Percentiles rank a stretch among this genome's conserved stretches.
Evolutionary conservation across 2,888 invertebrate genomes (phyloP).

Genomic region (Gymnosoma rotundatum): DNA sequence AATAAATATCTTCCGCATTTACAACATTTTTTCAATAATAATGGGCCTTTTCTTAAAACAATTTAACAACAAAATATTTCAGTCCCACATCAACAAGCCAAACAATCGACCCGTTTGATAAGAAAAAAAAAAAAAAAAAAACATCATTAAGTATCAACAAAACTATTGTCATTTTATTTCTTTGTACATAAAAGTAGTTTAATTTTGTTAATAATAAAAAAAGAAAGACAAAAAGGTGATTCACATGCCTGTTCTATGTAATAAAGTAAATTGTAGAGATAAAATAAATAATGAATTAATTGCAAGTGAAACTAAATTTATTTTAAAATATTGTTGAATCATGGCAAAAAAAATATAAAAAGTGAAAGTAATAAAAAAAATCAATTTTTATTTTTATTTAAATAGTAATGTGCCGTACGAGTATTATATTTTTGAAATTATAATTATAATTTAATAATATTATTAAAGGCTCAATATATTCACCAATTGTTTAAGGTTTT

Average conservation of each 20-base stretch:
- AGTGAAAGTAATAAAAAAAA: no score
- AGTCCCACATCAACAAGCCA: conserved; percentile 51
- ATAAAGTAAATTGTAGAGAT: background rate
- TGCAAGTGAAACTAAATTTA: no score
- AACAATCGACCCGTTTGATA: conserved; percentile 50
- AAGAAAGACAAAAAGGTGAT: conserved; percentile 26
- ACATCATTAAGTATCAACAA: conserved; percentile 28
- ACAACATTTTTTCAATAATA: conserved; percentile 57
- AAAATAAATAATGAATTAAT: background rate
- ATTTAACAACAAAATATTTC: conserved; percentile 15
- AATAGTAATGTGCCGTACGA: no score
- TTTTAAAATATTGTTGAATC: no score
- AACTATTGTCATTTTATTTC: conserved; percentile 39
- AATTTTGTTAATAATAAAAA: conserved; percentile 22
- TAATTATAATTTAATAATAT: no score
- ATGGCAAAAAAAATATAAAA: no score
- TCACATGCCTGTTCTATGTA: conserved; percentile 24
- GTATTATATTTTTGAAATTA: no score
- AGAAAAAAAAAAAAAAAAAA: conserved; percentile 27
- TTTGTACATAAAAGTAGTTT: conserved; percentile 18
- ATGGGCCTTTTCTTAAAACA: conserved; percentile 42
- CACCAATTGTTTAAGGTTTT: no score
- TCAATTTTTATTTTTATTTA: no score
- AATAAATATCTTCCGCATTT: conserved; percentile 69
- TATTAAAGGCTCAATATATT: no score